phyloP scores from a whole-genome alignment of 2,797 vertebrate genomes.

The Myotis myotis region DNA sequence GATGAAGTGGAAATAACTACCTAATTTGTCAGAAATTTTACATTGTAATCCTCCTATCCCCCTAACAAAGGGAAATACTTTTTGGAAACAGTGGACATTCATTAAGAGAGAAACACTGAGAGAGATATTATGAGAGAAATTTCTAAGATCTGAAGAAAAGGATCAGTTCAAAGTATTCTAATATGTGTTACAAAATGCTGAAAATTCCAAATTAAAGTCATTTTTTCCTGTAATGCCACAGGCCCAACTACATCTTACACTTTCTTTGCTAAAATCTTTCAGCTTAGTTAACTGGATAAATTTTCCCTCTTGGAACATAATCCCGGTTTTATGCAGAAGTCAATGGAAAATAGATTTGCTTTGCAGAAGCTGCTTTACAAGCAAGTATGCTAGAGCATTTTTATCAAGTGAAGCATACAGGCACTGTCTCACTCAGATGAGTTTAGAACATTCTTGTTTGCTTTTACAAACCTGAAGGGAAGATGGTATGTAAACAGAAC shows the following conservation, averaged over 20 bases:
- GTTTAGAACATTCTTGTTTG: constrained; percentile 12
- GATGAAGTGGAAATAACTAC: not conserved
- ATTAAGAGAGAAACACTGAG: constrained; percentile 11
- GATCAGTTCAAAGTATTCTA: not conserved
- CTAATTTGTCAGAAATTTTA: not conserved
- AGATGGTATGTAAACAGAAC: constrained; percentile 51
- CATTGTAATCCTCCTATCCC: not conserved
- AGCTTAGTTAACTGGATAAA: not conserved
- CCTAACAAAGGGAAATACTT: not conserved
- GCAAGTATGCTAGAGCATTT: not conserved
- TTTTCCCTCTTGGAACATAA: not conserved
- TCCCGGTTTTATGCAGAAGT: constrained; percentile 27
- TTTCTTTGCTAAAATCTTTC: not conserved
- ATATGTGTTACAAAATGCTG: not conserved
- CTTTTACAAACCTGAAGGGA: constrained; percentile 68
- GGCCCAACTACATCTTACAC: not conserved
- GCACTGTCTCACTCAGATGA: not conserved
- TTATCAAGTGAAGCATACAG: not conserved
- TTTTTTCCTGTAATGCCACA: not conserved
- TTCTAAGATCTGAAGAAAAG: not conserved
- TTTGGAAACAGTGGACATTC: not conserved
- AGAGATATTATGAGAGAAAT: not conserved
- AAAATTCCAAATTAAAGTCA: not conserved
- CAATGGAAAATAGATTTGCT: constrained; percentile 4
- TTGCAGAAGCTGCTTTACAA: constrained; percentile 42